Evolutionary conservation across 2,113 vertebrate species (phyloP), one percentile per base, ranked within the genome.

Genomic region (Barbus barbus): DNA sequence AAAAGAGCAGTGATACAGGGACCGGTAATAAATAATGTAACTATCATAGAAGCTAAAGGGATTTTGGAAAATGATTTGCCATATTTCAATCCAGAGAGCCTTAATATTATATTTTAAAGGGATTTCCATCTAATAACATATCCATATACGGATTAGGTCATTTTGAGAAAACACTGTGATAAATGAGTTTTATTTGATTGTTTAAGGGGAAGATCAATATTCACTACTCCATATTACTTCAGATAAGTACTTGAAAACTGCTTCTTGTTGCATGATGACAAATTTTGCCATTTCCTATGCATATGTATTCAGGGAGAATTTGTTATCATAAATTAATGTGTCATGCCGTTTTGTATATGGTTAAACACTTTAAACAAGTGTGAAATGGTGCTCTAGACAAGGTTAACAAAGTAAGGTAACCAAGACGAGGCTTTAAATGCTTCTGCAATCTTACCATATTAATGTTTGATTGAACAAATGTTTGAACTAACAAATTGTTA

Each of bases 1-100:
- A 94, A 69, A 91, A 89, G 48, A 61, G 92, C 46, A 26, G 48
- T 16, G 26, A 36, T 5, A 76, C 78, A 9, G 24, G 69, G 9
- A 51, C 71, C 28, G 3, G 12, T 24, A 73, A 28, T 2, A 87
- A 85, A 44, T 87, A 41, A 78, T 13, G 16, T 4, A 12, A 33
- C 33, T 33, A 33, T 5, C 5, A 13, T 26, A 24, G 31, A 48
- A 22, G 13, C 7, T 24, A 36, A 38, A 38, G 20, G 28, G 36
- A 56, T 36, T 53, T 76, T 51, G 5, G n/a, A n/a, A n/a, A n/a
- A n/a, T n/a, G n/a, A n/a, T n/a, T 53, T 56, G 8, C 18, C n/a
- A 20, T 28, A 26, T 31, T 75, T 48, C 11, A 36, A 5, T 71
- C 9, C 2, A 36, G 33, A 12, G 9, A 71, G 11, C 51, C 75